Base-by-base conservation (phyloP, 2,113 vertebrate species). In the Prionailurus bengalensis region DNA sequence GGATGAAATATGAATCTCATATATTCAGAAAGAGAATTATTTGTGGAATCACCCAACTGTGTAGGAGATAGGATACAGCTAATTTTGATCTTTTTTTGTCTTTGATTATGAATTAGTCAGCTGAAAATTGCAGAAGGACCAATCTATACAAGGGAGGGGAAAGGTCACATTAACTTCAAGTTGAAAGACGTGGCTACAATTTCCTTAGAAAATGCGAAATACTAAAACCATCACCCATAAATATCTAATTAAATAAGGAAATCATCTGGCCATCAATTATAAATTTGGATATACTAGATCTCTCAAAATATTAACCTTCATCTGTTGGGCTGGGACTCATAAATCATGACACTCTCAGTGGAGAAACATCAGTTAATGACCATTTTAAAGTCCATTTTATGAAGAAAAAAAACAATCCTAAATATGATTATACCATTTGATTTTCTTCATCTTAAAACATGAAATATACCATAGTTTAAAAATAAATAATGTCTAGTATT, bases 31-130 rank as follows among this genome's bases (percentile, higher is more conserved):
- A 55, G 19, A 92, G 45, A 89, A 80, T 89, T 97, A 91, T 81
- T 97, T 97, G 61, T 95, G 91, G 94, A 95, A 90, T 96, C 84
- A 91, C 19, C 73, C 76, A 97, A 88, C 83, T 96, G 87, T 96
- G 55, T 81, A 92, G 58, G n/a, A 81, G 95, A 95, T 17, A 97
- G 94, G 55, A 96, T 71, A 85, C 21, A 97, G 73, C 51, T 92
- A 80, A 86, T 96, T 96, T 97, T 70, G 88, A 58, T 78, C 89
- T 93, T 66, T 74, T 96, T 97, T 93, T 97, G 36, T 33, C 85
- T 96, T 94, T 96, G 91, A 91, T 96, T 88, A 91, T 94, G 78
- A 96, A 86, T 95, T 93, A 89, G 61, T 51, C 2, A 2, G 31
- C 76, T 89, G 29, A 96, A 98, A 96, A 97, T 74, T 91, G 13